Evolutionary conservation across 2,797 vertebrate species (phyloP), one percentile per base, ranked within the genome.

Genomic region (Lophotriccus pileatus): DNA sequence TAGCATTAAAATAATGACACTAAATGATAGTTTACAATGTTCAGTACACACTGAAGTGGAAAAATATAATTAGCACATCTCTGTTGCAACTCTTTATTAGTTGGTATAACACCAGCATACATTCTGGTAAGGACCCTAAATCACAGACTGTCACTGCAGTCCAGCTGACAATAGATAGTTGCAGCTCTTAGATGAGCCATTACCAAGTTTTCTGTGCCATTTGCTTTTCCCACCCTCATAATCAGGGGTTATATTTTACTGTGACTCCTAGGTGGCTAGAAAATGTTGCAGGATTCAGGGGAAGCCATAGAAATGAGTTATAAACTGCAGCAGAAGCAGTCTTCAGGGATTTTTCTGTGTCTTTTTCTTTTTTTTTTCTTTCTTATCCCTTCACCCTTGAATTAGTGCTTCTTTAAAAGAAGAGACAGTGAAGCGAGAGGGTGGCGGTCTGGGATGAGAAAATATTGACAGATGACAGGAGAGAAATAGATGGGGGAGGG

Each of bases 1-100:
- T 93, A 89, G 97, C 92, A 95, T 97, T 97, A 96, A 98, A 98
- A 96, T 97, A 97, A 97, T 97, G 96, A 92, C 82, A 94, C 93
- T 91, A 97, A 97, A 96, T 97, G 93, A 94, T 96, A 97, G 90
- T 96, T 97, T 97, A 89, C 87, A 80, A 81, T 94, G 86, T 95
- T 97, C 90, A 85, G 94, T 97, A 93, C 84, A 96, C 85, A 89
- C 73, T 96, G 94, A 93, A 97, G 95, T 95, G 93, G 96, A 96
- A 97, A 97, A 96, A 96, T 95, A 79, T 97, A 97, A 97, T 97
- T 96, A 97, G 73, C 74, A 73, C 90, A 93, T 97, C 93, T 86
- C 93, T 95, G 72, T 76, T 91, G 28, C 81, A 95, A 91, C 50
- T 96, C 93, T 93, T 93, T 94, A 94, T 95, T 95, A 95, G 81